phyloP scores from a whole-genome alignment of 1,140 invertebrate species.

The Manduca sexta region DNA sequence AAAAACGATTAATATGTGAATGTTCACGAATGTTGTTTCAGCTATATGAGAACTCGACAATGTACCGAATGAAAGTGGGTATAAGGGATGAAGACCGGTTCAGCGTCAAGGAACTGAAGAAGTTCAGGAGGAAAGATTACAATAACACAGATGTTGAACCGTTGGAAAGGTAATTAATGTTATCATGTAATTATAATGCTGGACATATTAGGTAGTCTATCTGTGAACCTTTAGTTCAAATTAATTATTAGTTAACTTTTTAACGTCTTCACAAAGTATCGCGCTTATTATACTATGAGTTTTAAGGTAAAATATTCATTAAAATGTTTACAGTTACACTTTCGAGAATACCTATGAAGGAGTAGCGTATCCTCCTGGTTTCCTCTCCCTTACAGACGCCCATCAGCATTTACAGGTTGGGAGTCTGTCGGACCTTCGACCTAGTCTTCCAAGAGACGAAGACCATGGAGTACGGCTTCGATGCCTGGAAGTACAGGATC shows the following conservation, averaged over 20 bases:
- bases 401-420: constrained; percentile 75
- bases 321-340: constrained; percentile 11
- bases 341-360: constrained; percentile 69
- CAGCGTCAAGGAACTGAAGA: constrained; percentile 40
- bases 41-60: constrained; percentile 14
- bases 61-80: constrained; percentile 17
- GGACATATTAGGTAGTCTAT: no score
- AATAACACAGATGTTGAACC: not conserved
- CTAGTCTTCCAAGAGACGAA: constrained; percentile 62
- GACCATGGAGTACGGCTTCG: constrained; percentile 61
- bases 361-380: constrained; percentile 71
- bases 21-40: constrained; percentile 10
- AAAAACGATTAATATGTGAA: no score
- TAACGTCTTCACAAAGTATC: no score
- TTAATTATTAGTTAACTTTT: no score
- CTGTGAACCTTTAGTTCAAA: not conserved
- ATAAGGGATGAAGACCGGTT: constrained; percentile 16
- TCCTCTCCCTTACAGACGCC: constrained; percentile 68
- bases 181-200: no score
- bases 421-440: constrained; percentile 77
- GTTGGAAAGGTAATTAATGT: constrained; percentile 11
- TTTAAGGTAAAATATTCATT: not conserved
- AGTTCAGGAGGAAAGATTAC: constrained; percentile 4
- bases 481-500: constrained; percentile 64
- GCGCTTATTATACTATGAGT: not conserved